phyloP scores from a whole-genome alignment of 2,797 vertebrate genomes.

The Brachymystax lenok region DNA sequence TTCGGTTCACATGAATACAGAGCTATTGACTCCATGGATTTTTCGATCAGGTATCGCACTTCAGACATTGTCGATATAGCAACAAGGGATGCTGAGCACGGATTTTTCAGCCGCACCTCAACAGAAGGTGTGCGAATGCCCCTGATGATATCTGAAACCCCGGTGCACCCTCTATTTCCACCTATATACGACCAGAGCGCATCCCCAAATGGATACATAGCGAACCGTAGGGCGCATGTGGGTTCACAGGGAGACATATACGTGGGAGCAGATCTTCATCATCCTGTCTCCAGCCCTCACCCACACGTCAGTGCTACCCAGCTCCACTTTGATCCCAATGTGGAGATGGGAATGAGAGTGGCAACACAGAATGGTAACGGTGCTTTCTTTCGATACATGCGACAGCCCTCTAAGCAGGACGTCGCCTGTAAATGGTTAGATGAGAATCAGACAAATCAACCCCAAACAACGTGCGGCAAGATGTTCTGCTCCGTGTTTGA shows the following conservation, averaged over 20 bases:
- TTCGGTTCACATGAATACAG: conserved; percentile 89
- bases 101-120: conserved; percentile 82
- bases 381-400: conserved; percentile 96
- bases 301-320: conserved; percentile 90
- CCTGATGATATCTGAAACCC: conserved; percentile 87
- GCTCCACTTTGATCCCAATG: conserved; percentile 89
- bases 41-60: conserved; percentile 93
- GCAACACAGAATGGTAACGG: conserved; percentile 90
- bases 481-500: conserved; percentile 99
- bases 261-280: conserved; percentile 91
- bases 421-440: conserved; percentile 97
- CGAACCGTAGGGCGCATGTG: conserved; percentile 93
- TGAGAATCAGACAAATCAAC: conserved; percentile 88
- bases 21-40: conserved; percentile 94
- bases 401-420: conserved; percentile 97
- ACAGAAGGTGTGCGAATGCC: conserved; percentile 86
- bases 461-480: conserved; percentile 95
- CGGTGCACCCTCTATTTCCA: conserved; percentile 92
- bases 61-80: conserved; percentile 78
- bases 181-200: conserved; percentile 93
- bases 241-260: conserved; percentile 95
- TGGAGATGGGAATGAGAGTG: conserved; percentile 97
- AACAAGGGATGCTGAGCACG: conserved; percentile 83
- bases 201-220: conserved; percentile 89
- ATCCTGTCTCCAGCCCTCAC: conserved; percentile 89